A percentile compares a stretch with the other conserved stretches of the same genome.
Conservation (phyloP, 2,888 invertebrate species). For the Dynastes grantii region DNA sequence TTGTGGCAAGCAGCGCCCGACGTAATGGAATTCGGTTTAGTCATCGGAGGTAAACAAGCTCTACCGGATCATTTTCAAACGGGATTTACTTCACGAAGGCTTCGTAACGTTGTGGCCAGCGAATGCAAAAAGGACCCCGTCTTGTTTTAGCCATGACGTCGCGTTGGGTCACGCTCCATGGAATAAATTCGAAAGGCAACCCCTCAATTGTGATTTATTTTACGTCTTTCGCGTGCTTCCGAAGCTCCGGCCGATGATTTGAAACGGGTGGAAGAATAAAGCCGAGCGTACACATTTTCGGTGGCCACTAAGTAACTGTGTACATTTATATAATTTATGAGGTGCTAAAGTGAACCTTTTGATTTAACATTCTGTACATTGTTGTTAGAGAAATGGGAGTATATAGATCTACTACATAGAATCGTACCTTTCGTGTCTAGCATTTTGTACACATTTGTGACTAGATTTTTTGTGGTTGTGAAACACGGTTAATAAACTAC, state of each 20-base stretch:
- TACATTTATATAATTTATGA: too few species aligned
- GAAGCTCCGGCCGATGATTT: background rate
- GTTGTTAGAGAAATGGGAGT: too few species aligned
- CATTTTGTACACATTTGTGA: too few species aligned
- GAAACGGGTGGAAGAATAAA: background rate
- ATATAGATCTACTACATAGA: too few species aligned
- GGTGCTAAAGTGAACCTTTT: too few species aligned
- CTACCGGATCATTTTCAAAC: conserved; percentile 26
- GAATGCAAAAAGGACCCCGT: background rate
- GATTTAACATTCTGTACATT: too few species aligned
- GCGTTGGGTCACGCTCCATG: conserved; percentile 3
- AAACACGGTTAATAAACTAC: too few species aligned
- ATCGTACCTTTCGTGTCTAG: too few species aligned
- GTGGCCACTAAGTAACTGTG: too few species aligned
- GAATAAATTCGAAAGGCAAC: conserved; percentile 5
- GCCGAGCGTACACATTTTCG: background rate
- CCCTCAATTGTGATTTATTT: conserved; percentile 34
- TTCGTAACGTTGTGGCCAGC: conserved; percentile 1
- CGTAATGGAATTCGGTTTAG: conserved; percentile 34
- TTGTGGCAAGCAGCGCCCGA: conserved; percentile 23
- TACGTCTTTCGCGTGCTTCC: conserved; percentile 25
- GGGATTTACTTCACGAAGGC: conserved; percentile 25
- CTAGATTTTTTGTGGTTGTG: too few species aligned
- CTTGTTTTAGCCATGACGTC: conserved; percentile 20
- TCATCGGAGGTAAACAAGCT: conserved; percentile 30